Percentiles rank a stretch among this genome's conserved stretches.
These are phyloP conservation scores for Rhegmatorhina hoffmannsi DNA, from an alignment of 2,113 vertebrate species.

Conservation along the genomic window DNA sequence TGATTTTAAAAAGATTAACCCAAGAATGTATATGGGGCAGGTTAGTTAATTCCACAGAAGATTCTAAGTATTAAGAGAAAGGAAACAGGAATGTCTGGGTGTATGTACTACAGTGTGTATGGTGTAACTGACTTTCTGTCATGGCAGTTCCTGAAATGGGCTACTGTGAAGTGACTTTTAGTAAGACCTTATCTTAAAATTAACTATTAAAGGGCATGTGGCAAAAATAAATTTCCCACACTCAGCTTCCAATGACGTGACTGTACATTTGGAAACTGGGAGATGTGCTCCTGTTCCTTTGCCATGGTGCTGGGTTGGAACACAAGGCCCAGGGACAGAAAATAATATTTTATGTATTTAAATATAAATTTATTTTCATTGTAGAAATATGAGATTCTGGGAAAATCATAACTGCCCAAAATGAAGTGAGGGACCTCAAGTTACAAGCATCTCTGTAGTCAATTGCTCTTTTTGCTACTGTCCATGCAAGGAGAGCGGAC, in stretches of 20 bases:
- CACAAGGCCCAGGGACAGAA: neutral
- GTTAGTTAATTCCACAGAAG: neutral
- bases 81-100: neutral
- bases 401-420: neutral
- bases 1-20: neutral
- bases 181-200: neutral
- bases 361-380: neutral
- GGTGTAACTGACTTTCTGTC: neutral
- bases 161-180: neutral
- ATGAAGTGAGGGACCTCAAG: accelerated
- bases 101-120: accelerated
- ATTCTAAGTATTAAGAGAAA: neutral
- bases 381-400: neutral
- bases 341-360: neutral
- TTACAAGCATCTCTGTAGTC: neutral
- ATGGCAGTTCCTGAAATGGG: neutral
- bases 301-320: neutral
- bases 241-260: neutral
- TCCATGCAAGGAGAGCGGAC: neutral
- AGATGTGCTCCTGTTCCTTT: neutral
- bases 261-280: accelerated
- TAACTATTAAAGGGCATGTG: neutral
- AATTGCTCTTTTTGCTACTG: neutral
- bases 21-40: neutral
- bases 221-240: neutral